These are phyloP conservation scores for Anabas testudineus DNA, from an alignment of 2,797 vertebrate genomes.

Conservation along the genomic window DNA sequence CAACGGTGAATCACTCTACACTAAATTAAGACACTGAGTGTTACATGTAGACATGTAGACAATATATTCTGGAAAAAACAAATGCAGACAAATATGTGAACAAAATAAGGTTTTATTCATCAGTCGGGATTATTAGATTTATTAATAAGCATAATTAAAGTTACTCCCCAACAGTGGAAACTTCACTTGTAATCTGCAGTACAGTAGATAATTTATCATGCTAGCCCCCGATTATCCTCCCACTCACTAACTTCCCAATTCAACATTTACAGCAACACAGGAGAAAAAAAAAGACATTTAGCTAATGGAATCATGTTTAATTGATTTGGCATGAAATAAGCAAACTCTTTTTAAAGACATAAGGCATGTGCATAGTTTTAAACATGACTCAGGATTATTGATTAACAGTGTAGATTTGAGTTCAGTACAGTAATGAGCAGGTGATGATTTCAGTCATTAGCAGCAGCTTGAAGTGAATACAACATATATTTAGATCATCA, in stretches of 20 bases:
- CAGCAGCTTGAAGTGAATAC: conserved; percentile 26
- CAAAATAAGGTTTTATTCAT: conserved; percentile 61
- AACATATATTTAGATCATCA: conserved; percentile 12
- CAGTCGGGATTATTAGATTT: conserved; percentile 27
- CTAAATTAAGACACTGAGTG: too few species aligned
- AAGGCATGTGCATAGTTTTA: conserved; percentile 17
- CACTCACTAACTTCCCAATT: neutral
- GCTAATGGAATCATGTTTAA: conserved; percentile 39
- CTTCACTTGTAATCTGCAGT: neutral
- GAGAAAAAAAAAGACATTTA: conserved; percentile 18
- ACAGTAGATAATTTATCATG: neutral
- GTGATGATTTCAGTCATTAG: neutral
- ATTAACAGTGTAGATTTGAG: conserved; percentile 29
- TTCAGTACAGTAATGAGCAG: neutral
- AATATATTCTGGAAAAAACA: neutral
- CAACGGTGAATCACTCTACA: too few species aligned
- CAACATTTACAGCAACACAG: neutral
- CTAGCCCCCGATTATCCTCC: neutral
- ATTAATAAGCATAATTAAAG: too few species aligned
- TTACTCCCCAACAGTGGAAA: neutral
- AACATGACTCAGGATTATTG: conserved; percentile 15
- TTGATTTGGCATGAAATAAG: conserved; percentile 28
- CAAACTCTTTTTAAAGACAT: conserved; percentile 23
- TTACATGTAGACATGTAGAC: neutral
- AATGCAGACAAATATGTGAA: conserved; percentile 25